A percentile compares a stretch with the other conserved stretches of the same genome.
phyloP scores from a whole-genome alignment of 2,888 invertebrate genomes.

The Eristalis arbustorum region DNA sequence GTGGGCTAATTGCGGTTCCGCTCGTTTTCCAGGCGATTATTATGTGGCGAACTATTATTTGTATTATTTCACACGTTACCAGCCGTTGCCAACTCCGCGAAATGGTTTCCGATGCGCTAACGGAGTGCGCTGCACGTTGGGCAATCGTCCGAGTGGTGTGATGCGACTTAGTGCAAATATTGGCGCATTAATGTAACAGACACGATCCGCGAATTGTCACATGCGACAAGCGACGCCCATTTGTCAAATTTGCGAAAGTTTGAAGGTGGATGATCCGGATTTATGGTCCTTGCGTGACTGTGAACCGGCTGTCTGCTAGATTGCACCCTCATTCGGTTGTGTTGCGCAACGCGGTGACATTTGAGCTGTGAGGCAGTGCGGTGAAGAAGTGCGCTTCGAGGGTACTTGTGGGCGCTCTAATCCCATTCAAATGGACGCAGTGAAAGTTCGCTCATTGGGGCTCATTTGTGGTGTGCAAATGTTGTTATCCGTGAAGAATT shows the following conservation, averaged over 20 bases:
- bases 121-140: background rate
- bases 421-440: background rate
- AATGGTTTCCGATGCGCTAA: background rate
- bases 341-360: background rate
- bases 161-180: background rate
- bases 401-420: background rate
- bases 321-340: background rate
- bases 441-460: background rate
- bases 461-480: background rate
- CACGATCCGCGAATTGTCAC: background rate
- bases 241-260: background rate
- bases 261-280: background rate
- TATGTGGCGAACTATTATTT: conserved; percentile 27
- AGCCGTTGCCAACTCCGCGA: background rate
- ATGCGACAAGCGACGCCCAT: background rate
- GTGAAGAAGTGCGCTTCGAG: background rate
- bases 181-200: background rate
- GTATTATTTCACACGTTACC: conserved; percentile 28
- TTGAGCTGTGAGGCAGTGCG: background rate
- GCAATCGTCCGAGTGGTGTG: background rate
- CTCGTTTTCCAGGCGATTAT: conserved; percentile 23
- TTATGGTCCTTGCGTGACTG: background rate
- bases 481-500: background rate
- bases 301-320: background rate
- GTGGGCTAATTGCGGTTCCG: conserved; percentile 40